Percentiles rank a stretch among this genome's conserved stretches.
phyloP scores from a whole-genome alignment of 2,113 vertebrate genomes.

The Channa argus region DNA sequence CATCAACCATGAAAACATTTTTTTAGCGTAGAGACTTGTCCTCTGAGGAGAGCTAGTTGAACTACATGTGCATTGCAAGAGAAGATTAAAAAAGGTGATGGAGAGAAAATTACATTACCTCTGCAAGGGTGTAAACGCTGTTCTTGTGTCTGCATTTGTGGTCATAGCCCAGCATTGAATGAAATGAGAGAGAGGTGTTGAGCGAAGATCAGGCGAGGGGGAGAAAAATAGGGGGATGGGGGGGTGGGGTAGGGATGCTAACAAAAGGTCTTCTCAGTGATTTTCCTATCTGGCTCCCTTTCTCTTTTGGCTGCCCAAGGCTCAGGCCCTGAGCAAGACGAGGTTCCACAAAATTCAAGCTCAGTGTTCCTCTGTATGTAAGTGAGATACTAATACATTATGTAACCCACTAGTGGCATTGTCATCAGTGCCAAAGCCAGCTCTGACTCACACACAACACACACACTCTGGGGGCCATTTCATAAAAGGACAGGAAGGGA shows the following conservation, averaged over 20 bases:
- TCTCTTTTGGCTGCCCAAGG: constrained; percentile 29
- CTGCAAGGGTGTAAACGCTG: background rate
- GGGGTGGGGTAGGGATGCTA: constrained; percentile 12
- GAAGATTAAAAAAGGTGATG: background rate
- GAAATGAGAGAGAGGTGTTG: constrained; percentile 39
- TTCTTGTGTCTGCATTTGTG: constrained; percentile 37
- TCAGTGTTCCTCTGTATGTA: constrained; percentile 39
- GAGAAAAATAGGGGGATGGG: constrained; percentile 2
- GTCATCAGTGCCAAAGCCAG: constrained; percentile 50
- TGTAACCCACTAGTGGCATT: constrained; percentile 55
- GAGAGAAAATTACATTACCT: constrained; percentile 51
- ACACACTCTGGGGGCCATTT: constrained; percentile 35
- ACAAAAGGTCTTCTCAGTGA: constrained; percentile 60
- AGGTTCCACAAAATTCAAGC: constrained; percentile 43
- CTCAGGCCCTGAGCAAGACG: constrained; percentile 52
- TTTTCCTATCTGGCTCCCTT: constrained; percentile 60
- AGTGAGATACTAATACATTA: constrained; percentile 44
- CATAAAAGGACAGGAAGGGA: constrained; percentile 48
- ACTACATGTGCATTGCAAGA: background rate
- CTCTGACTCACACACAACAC: constrained; percentile 36
- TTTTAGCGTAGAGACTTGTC: background rate
- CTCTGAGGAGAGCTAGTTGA: background rate
- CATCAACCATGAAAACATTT: constrained; percentile 30
- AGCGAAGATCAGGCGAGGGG: constrained; percentile 36
- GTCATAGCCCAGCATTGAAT: constrained; percentile 35